phyloP scores from a whole-genome alignment of 2,888 invertebrate species.

The Torymus aiolomorphi region DNA sequence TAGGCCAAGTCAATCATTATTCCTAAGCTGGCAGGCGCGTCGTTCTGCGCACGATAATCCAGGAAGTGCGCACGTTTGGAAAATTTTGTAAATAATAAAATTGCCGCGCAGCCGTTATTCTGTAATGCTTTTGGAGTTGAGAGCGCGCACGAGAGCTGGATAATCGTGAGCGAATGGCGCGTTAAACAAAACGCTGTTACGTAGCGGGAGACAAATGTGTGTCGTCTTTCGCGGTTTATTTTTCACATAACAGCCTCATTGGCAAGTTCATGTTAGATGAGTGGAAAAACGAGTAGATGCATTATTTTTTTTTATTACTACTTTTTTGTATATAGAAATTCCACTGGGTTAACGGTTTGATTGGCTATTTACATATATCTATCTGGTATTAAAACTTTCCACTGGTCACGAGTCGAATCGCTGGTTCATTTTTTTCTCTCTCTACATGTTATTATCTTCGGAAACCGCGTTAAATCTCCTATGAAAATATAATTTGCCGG shows the following conservation, averaged over 20 bases:
- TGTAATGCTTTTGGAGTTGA: not conserved
- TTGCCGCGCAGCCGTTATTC: too few relatives aligned
- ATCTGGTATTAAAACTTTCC: constrained; percentile 67
- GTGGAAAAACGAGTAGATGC: constrained; percentile 53
- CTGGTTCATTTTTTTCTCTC: constrained; percentile 47
- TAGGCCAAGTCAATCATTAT: constrained; percentile 76
- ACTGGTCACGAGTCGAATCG: constrained; percentile 59
- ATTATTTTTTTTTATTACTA: constrained; percentile 55
- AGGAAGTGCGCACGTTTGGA: not conserved
- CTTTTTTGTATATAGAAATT: constrained; percentile 67
- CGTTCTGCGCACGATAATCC: constrained; percentile 33
- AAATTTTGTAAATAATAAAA: too few relatives aligned
- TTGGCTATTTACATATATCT: constrained; percentile 57
- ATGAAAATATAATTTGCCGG: too few relatives aligned
- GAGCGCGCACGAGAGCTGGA: not conserved
- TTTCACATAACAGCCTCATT: constrained; percentile 38
- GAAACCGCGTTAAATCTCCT: too few relatives aligned
- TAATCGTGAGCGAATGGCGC: constrained; percentile 24
- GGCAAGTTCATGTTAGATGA: constrained; percentile 39
- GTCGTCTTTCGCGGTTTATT: constrained; percentile 54
- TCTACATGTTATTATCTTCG: too few relatives aligned
- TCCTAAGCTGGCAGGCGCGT: constrained; percentile 62
- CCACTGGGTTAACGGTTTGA: constrained; percentile 61
- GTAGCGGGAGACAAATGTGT: constrained; percentile 53
- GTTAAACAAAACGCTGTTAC: constrained; percentile 39